Base-by-base conservation (phyloP, 2,888 invertebrate species). In the Lasioglossum oenotherae region DNA sequence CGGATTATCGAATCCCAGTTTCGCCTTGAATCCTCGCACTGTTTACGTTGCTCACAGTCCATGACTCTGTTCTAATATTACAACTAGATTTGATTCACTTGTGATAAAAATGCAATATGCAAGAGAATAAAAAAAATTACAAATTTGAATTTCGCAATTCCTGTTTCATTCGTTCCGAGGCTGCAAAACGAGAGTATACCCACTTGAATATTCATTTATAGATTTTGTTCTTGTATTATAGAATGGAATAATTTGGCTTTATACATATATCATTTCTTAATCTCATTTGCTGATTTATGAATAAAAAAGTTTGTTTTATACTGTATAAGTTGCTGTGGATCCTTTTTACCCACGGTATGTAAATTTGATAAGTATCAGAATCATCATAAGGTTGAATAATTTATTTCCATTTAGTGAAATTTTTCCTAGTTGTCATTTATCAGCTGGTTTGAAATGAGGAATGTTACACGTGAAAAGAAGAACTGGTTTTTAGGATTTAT, bases 1-100 rank as follows among this genome's bases (percentile, higher is more conserved):
- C 53, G 16, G 38, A 35, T 78, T 83, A 49, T 80, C 38, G 31
- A 80, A 83, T 83, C 60, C 14, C 12, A 31, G 14, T n/a, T 74
- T 53, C 77, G 14, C 10, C 23, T 41, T 10, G n/a, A 41, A 19
- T 12, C n/a, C n/a, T n/a, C n/a, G 12, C 10, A 23, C 69, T 12
- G 35, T 2, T 41, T 41, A 12, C 2, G 10, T 69, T 10, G 23
- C 10, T 38, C 38, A 2, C 8, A 8, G 12, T 69, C 12, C 38
- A 71, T 1, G 38, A n/a, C 5, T n/a, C 23, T 12, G 23, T 69
- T 69, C 38, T 35, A 38, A 38, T 64, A 6, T 38, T 38, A 38
- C 23, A 64, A 16, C 16, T 31, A 31, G 5, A 31, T 16, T 16
- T 31, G 6, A 16, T 31, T 3, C 57, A n/a, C 4, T n/a, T n/a